Percentiles rank a stretch among this genome's conserved stretches.
phyloP scores from a whole-genome alignment of 2,113 vertebrate species.

The Ceratotherium simum region DNA sequence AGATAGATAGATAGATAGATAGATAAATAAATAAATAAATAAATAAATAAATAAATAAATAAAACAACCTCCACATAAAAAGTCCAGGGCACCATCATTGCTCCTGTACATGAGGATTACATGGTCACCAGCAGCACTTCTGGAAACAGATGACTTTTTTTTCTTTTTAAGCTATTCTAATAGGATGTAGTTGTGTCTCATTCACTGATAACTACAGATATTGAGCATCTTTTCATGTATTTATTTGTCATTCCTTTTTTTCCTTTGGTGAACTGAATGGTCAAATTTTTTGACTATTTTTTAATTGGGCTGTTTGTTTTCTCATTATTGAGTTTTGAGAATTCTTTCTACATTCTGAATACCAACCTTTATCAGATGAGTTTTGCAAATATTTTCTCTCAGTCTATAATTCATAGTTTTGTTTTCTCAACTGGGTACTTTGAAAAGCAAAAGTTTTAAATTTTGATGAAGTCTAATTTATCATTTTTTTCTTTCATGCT shows the following conservation, averaged over 20 bases:
- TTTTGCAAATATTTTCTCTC: not conserved
- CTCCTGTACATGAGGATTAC: not conserved
- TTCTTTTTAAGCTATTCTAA: not conserved
- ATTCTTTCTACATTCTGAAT: not conserved
- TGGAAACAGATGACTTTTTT: not conserved
- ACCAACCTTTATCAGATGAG: not conserved
- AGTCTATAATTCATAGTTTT: not conserved
- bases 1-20: too few species aligned
- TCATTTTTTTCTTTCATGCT: not conserved
- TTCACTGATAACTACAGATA: not conserved
- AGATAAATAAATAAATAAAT: not conserved
- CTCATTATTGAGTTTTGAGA: not conserved
- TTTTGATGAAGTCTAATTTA: not conserved
- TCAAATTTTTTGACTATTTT: not conserved
- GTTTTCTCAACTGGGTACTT: slow-evolving; percentile 12
- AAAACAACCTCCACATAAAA: not conserved
- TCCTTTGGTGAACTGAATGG: not conserved
- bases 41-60: not conserved
- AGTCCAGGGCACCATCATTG: not conserved
- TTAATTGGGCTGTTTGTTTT: not conserved
- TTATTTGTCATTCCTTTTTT: not conserved
- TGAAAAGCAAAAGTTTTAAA: not conserved
- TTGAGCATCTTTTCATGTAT: not conserved
- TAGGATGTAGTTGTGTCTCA: not conserved
- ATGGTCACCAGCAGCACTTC: not conserved